Conservation (phyloP, 2,797 vertebrate genomes). For the Cossypha niveicapilla region DNA sequence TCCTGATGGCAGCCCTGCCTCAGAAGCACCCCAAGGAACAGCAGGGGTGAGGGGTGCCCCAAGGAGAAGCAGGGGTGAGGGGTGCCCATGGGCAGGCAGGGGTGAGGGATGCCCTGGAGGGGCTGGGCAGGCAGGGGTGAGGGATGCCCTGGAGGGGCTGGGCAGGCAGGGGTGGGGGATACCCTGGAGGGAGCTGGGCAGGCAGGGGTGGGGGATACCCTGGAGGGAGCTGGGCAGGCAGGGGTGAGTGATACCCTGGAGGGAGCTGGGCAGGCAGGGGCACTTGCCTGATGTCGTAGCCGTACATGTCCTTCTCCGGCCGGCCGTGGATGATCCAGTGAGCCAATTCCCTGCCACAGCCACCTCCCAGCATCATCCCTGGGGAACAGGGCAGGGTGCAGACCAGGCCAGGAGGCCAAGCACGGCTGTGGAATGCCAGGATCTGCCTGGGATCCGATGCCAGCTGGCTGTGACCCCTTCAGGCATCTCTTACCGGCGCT, state of each 20-base stretch:
- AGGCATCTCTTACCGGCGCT: slow-evolving; percentile 83
- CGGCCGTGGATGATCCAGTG: slow-evolving; percentile 91
- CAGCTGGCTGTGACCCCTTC: background rate
- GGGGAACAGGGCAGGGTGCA: background rate
- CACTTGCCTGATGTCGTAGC: slow-evolving; percentile 92
- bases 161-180: no score
- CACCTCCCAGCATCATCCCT: slow-evolving; percentile 99
- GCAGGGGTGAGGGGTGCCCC: background rate
- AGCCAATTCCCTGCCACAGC: slow-evolving; percentile 93
- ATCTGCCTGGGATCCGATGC: rapidly evolving
- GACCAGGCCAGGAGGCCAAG: background rate
- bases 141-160: no score
- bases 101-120: no score
- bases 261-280: no score
- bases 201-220: no score
- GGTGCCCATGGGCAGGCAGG: background rate
- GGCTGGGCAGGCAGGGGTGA: no score
- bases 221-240: no score
- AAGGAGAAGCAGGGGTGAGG: no score
- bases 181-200: no score
- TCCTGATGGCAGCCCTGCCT: background rate
- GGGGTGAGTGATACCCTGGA: no score
- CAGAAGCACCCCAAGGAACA: rapidly evolving
- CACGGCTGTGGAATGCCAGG: rapidly evolving
- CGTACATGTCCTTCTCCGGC: slow-evolving; percentile 94